Evolutionary conservation across 2,113 vertebrate species (phyloP), one percentile per base, ranked within the genome.

Genomic region (Miniopterus natalensis): DNA sequence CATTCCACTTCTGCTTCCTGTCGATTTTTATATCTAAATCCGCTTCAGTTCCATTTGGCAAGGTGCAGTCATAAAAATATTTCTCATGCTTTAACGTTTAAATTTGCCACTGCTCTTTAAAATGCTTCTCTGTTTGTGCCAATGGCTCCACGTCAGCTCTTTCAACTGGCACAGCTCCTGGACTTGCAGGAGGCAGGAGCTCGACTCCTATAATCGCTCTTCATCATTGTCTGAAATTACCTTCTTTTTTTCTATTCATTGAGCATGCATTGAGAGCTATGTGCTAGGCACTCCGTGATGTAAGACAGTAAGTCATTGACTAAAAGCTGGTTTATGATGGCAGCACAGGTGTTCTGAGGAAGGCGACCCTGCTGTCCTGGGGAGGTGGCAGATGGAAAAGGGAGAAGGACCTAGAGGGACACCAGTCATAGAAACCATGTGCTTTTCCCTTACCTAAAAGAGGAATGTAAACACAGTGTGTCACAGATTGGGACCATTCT

Each of bases 1-100:
- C 94, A 90, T 86, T 91, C 94, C 73, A 70, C 81, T 96, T 96
- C 95, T 88, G 88, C 92, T 97, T 97, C 97, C 95, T 96, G 93
- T 97, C 96, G 96, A 92, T 97, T 97, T 96, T 95, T 96, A 85
- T 89, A 97, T 92, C 96, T 88, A 94, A 97, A 96, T 92, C 87
- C 97, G 96, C 66, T 94, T 95, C 79, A 29, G 66, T 94, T 94
- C 94, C 88, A 95, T 75, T 96, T 97, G 97, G 95, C 97, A 96
- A 96, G 95, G 71, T 95, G 88, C 90, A 81, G 63, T 90, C 65
- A 88, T 96, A 92, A 96, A 97, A 96, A 96, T 85, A 92, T 65
- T 95, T 86, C 92, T 94, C 81, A 57, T 90, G 94, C 94, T 70
- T 79, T 42, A 73, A 57, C 25, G 92, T 96, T 97, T 95, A 95